Conservation (phyloP, 2,888 invertebrate genomes). For the Chloromyia formosa region DNA sequence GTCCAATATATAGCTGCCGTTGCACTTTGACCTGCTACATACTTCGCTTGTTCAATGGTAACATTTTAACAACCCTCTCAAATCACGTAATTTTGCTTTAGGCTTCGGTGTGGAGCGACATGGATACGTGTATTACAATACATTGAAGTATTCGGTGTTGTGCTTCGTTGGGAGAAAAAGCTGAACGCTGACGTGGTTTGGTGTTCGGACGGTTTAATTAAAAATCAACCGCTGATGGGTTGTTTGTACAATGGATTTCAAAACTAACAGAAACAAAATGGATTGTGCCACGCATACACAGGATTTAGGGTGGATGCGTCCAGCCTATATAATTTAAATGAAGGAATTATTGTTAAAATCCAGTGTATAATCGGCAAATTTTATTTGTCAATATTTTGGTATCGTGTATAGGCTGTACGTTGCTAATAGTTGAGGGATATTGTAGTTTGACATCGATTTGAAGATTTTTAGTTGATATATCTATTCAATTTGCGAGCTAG, state of each 20-base stretch:
- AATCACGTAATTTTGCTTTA: conserved; percentile 28
- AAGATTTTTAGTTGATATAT: too few species aligned
- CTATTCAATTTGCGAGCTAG: too few species aligned
- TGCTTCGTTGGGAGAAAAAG: too few species aligned
- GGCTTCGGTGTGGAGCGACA: background rate
- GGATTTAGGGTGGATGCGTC: background rate
- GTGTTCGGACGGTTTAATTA: conserved; percentile 59
- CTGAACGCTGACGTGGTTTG: conserved; percentile 20
- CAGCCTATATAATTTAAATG: conserved; percentile 27
- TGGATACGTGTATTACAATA: background rate
- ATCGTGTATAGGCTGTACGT: background rate
- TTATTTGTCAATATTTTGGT: conserved; percentile 38
- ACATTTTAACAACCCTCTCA: conserved; percentile 38
- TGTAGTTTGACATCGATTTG: too few species aligned
- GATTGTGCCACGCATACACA: conserved; percentile 9
- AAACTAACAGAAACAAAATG: conserved; percentile 52
- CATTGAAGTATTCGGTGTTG: too few species aligned
- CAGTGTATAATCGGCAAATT: conserved; percentile 38
- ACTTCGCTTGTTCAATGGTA: conserved; percentile 24
- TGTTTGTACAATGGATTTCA: conserved; percentile 65
- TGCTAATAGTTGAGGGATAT: too few species aligned
- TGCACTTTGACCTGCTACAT: conserved; percentile 36
- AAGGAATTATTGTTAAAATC: conserved; percentile 38
- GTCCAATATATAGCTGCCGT: background rate
- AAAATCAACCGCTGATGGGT: conserved; percentile 64